Conservation (phyloP, 92 coral and sea anemone species). For the Nematostella vectensis region DNA sequence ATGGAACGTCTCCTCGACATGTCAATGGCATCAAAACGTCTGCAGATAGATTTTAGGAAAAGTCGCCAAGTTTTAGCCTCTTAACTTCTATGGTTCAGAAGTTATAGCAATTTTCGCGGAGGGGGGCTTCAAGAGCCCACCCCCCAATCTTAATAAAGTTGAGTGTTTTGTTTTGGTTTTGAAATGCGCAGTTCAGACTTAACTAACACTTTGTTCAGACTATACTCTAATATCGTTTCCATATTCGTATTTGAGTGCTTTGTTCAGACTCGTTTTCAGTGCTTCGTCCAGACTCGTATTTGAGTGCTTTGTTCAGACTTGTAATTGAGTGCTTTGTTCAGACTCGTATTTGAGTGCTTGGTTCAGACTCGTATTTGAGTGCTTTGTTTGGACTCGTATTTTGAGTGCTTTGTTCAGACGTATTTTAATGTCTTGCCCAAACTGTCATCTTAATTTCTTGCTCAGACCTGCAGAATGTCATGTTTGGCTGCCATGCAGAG, state of each 20-base stretch:
- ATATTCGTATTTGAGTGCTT: neutral
- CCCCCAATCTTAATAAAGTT: too few relatives aligned
- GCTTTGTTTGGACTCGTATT: constrained; percentile 7
- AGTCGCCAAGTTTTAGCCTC: too few relatives aligned
- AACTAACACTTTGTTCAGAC: too few relatives aligned
- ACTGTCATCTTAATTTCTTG: neutral
- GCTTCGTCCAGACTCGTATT: neutral
- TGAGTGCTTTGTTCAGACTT: constrained; percentile 23
- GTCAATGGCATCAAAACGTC: neutral
- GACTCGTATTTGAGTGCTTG: too few relatives aligned
- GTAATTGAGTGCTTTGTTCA: constrained; percentile 2
- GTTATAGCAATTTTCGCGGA: too few relatives aligned
- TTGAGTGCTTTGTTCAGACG: neutral
- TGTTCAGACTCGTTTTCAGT: neutral
- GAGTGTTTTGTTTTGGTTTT: neutral
- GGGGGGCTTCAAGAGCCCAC: too few relatives aligned
- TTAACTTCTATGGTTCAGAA: too few relatives aligned
- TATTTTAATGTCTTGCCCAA: too few relatives aligned
- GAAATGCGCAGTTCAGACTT: neutral
- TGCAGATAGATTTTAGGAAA: neutral
- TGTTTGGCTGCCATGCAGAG: constrained; percentile 44
- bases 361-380: neutral
- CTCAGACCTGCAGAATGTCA: constrained; percentile 56
- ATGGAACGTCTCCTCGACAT: neutral
- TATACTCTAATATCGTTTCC: too few relatives aligned